A percentile compares a stretch with the other conserved stretches of the same genome.
These are phyloP conservation scores for Platichthys stellatus DNA, from an alignment of 2,113 vertebrate genomes.

Conservation along the genomic window DNA sequence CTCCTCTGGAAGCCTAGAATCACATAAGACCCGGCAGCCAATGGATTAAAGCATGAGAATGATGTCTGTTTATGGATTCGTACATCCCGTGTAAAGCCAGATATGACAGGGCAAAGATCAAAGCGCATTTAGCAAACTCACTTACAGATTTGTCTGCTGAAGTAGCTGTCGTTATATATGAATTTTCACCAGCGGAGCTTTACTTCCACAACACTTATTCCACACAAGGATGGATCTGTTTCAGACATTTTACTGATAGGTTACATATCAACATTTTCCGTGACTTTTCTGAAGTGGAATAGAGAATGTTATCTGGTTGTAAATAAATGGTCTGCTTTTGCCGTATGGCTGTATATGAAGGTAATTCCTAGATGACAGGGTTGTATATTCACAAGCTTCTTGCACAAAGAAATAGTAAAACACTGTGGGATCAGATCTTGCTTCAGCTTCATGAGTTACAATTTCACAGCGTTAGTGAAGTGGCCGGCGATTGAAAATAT, in stretches of 20 bases:
- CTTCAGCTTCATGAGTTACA: not conserved
- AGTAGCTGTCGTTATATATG: not conserved
- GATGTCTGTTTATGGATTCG: not conserved
- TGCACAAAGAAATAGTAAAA: not conserved
- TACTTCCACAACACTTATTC: not conserved
- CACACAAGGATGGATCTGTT: not conserved
- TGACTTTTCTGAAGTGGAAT: no score
- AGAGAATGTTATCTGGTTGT: no score
- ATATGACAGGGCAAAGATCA: not conserved
- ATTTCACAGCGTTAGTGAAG: not conserved
- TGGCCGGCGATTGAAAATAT: not conserved
- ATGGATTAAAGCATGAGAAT: not conserved
- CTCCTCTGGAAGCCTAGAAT: constrained; percentile 28
- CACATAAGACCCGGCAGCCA: not conserved
- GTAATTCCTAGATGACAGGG: not conserved
- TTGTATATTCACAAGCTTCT: not conserved
- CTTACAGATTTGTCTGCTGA: not conserved
- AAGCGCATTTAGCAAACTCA: not conserved
- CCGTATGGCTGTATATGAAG: not conserved
- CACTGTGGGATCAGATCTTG: not conserved
- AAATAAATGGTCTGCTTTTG: not conserved
- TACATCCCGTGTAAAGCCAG: not conserved
- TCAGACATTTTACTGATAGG: not conserved
- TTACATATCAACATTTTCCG: not conserved
- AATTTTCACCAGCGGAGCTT: not conserved